Evolutionary conservation across 2,113 vertebrate species (phyloP), one percentile per base, ranked within the genome.

Genomic region (Patagioenas fasciata): DNA sequence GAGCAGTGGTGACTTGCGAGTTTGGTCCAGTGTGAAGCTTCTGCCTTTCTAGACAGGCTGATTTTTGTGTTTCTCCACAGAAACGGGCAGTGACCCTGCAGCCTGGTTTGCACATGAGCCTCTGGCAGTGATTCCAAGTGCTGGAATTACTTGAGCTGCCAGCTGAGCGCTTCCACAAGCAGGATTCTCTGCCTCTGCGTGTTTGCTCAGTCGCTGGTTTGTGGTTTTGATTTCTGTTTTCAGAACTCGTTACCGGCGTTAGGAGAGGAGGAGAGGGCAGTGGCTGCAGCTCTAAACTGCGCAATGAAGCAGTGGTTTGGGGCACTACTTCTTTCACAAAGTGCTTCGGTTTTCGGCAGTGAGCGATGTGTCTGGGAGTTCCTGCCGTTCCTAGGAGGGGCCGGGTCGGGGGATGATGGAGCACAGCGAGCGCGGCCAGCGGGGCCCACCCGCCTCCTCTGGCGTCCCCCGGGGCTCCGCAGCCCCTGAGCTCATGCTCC

Each of bases 401-500:
- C 50, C 34, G 61, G 44, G 44, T 19, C 18, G 65, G 65, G 85
- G 42, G 77, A 64, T 73, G 89, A 54, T 38, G 13, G n/a, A 95
- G 87, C 28, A 47, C 61, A 60, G 56, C 47, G 61, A 93, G 58
- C 34, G 71, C 50, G 5, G 95, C 91, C 94, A 91, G 77, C 83
- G 64, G 57, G 91, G 74, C 75, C 91, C 84, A 32, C 80, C 95
- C 1, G 2, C 84, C 86, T 67, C 38, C 81, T 75, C 62, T 88
- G 89, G 53, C 2, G 2, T 91, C 44, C 93, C 78, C 13, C 0
- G 0, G 78, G 80, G 64, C 50, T 89, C 89, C 96, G 73, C 91
- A 94, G 81, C 3, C 29, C 8, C 8, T 95, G 94, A 96, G 62
- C 91, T 96, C 95, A 95, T 82, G 84, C 58, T 23, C 85, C 93